A percentile compares a stretch with the other conserved stretches of the same genome.
Conservation (phyloP, 2,888 invertebrate genomes). For the Drosophila rellima region DNA sequence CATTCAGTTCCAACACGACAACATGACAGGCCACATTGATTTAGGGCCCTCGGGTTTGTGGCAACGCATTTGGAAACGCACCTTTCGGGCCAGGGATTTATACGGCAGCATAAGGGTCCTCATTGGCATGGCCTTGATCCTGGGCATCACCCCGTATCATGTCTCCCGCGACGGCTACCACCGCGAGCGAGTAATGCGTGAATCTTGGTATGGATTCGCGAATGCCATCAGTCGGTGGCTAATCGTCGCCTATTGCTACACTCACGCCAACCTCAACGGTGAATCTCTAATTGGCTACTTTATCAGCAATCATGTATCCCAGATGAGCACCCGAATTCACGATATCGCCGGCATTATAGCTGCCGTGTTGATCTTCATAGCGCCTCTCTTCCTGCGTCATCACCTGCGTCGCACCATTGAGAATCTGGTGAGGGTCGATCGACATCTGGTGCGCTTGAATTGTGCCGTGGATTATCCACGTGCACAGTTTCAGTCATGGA, state of each 20-base stretch:
- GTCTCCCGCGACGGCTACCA: slow-evolving; percentile 22
- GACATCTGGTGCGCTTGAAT: slow-evolving; percentile 5
- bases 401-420: slow-evolving; percentile 38
- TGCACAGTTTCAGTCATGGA: slow-evolving; percentile 2
- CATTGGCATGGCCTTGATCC: slow-evolving; percentile 34
- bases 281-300: slow-evolving; percentile 70
- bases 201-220: slow-evolving; percentile 59
- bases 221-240: slow-evolving; percentile 70
- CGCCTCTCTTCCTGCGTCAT: slow-evolving; percentile 54
- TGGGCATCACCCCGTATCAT: slow-evolving; percentile 66
- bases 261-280: slow-evolving; percentile 18
- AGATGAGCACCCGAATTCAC: slow-evolving; percentile 48
- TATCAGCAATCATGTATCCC: slow-evolving; percentile 58
- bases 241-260: slow-evolving; percentile 62
- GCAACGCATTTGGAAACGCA: slow-evolving; percentile 18
- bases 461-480: background rate
- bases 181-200: slow-evolving; percentile 35
- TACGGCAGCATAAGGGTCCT: slow-evolving; percentile 57
- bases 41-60: slow-evolving; percentile 17
- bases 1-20: slow-evolving; percentile 15
- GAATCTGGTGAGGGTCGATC: slow-evolving; percentile 41
- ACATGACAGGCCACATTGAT: slow-evolving; percentile 42
- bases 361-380: slow-evolving; percentile 57
- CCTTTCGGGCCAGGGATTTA: slow-evolving; percentile 45
- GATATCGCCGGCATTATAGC: slow-evolving; percentile 48